phyloP scores from a whole-genome alignment of 2,797 vertebrate species.

The Gambusia yucatana region DNA sequence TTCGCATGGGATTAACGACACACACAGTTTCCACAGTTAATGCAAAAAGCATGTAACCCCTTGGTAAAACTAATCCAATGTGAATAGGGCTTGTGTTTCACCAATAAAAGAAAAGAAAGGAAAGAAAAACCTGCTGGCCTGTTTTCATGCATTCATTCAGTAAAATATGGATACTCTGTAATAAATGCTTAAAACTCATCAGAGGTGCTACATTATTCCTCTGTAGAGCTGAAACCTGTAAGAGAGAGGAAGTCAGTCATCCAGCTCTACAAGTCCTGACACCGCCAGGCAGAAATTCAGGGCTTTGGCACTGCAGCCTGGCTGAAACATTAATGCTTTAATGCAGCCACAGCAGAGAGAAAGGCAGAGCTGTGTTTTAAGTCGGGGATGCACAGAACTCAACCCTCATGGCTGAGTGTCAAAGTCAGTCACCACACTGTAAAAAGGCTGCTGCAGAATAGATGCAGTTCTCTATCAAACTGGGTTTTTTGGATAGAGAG shows the following conservation, averaged over 20 bases:
- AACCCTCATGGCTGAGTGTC: neutral
- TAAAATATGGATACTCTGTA: neutral
- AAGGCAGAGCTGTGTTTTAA: slow-evolving; percentile 35
- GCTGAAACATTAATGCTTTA: slow-evolving; percentile 58
- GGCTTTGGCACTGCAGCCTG: slow-evolving; percentile 59
- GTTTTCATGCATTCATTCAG: neutral
- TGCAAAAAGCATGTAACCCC: too few species aligned
- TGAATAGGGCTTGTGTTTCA: neutral
- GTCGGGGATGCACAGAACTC: slow-evolving; percentile 55
- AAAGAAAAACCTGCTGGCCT: neutral
- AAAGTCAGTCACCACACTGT: slow-evolving; percentile 12
- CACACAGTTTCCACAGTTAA: too few species aligned
- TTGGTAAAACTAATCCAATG: too few species aligned
- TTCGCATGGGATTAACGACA: too few species aligned
- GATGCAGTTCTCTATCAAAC: slow-evolving; percentile 20
- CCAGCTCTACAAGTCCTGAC: slow-evolving; percentile 66
- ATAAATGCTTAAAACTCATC: neutral
- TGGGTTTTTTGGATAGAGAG: slow-evolving; percentile 16
- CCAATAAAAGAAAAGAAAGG: neutral
- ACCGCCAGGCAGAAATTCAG: slow-evolving; percentile 59
- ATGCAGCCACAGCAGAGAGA: slow-evolving; percentile 39
- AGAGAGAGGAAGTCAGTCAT: slow-evolving; percentile 11
- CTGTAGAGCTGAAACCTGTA: neutral
- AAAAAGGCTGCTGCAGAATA: neutral
- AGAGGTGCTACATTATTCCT: neutral